Evolutionary conservation across 2,797 vertebrate genomes (phyloP).

Genomic region (Coregonus suidteri): DNA sequence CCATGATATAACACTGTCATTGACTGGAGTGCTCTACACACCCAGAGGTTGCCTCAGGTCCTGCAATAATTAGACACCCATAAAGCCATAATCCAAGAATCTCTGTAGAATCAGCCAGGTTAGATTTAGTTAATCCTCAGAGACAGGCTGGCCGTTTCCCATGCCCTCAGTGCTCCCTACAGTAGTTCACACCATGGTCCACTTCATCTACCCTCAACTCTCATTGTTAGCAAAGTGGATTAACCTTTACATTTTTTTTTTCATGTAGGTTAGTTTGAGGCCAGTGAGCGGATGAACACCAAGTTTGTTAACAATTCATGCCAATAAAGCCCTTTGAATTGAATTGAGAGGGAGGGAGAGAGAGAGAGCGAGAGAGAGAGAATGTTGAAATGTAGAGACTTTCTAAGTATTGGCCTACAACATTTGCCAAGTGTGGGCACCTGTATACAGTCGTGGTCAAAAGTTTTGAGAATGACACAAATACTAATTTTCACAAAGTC

Average conservation of each 20-base stretch:
- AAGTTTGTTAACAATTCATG: neutral
- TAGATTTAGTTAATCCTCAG: constrained; percentile 5
- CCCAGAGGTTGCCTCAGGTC: constrained; percentile 35
- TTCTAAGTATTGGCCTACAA: neutral
- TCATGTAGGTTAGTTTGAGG: neutral
- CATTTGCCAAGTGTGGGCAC: neutral
- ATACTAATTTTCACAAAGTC: no score
- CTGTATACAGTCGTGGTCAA: neutral
- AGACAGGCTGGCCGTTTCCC: neutral
- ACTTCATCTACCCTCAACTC: neutral
- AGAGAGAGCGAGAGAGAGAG: neutral
- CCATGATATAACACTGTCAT: constrained; percentile 29
- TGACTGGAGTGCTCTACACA: constrained; percentile 38
- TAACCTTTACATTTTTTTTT: neutral
- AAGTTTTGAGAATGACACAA: no score
- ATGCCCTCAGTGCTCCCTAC: neutral
- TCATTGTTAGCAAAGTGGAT: neutral
- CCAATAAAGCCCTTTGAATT: neutral
- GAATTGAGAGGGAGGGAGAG: no score
- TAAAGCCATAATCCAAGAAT: constrained; percentile 12
- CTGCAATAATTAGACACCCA: neutral
- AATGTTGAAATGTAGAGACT: neutral
- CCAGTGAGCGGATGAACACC: neutral
- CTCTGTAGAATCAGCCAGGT: neutral
- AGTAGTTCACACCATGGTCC: neutral